Evolutionary conservation across 1,140 invertebrate genomes (phyloP).

Genomic region (Ectropis grisescens): DNA sequence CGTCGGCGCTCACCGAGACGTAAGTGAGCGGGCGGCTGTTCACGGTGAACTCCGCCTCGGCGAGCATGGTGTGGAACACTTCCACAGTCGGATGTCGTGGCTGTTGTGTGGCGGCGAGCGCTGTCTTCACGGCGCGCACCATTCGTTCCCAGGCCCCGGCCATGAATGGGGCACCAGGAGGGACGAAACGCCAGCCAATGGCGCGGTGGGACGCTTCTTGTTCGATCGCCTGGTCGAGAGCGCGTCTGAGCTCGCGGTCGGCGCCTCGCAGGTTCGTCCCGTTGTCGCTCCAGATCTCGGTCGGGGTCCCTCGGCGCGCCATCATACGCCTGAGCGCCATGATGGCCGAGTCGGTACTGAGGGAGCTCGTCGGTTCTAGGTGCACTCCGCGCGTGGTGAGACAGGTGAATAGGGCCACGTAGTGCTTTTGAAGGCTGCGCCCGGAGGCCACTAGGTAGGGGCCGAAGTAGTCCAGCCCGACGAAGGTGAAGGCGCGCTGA

Average conservation of each 20-base stretch:
- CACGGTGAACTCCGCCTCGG: conserved; percentile 23
- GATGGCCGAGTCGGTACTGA: conserved; percentile 43
- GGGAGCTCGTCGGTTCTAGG: conserved; percentile 28
- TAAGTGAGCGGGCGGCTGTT: conserved; percentile 34
- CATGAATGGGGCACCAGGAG: conserved; percentile 42
- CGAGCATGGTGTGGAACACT: conserved; percentile 17
- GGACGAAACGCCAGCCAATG: conserved; percentile 39
- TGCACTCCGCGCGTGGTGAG: conserved; percentile 22
- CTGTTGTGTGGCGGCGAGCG: conserved; percentile 12
- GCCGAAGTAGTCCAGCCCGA: conserved; percentile 28
- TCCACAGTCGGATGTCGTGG: conserved; percentile 20
- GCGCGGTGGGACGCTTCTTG: conserved; percentile 2
- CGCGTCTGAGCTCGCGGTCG: conserved; percentile 5
- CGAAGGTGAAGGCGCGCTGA: conserved; percentile 5
- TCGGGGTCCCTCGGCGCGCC: conserved; percentile 27
- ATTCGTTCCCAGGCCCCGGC: conserved; percentile 51
- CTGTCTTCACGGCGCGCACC: conserved; percentile 35
- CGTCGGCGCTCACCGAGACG: conserved; percentile 18
- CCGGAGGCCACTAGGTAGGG: conserved; percentile 18
- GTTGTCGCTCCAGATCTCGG: conserved; percentile 38
- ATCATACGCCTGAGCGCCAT: conserved; percentile 46
- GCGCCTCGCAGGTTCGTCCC: conserved; percentile 42
- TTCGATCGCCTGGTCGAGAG: not conserved
- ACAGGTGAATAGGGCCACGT: conserved; percentile 43
- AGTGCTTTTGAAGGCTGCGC: not conserved